Evolutionary conservation across 2,888 invertebrate species (phyloP).

Genomic region (Dexiosoma caninum): DNA sequence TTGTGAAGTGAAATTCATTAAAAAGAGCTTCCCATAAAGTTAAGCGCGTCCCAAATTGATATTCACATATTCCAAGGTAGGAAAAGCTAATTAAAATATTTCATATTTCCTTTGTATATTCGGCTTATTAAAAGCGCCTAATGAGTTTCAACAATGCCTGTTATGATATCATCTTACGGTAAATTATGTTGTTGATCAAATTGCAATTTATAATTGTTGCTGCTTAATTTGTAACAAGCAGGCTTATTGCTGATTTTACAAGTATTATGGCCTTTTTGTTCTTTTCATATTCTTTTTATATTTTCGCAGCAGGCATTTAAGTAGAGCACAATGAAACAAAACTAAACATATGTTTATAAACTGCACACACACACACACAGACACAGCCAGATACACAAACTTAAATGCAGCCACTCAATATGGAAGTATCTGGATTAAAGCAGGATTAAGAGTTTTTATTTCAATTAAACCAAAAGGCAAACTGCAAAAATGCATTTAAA

Average conservation of each 20-base stretch:
- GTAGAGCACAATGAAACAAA: conserved; percentile 39
- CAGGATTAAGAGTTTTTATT: conserved; percentile 46
- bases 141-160: too few species aligned
- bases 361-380: not conserved
- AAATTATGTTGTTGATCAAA: conserved; percentile 3
- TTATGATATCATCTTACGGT: too few species aligned
- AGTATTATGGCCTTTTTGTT: conserved; percentile 2
- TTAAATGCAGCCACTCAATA: not conserved
- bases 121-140: not conserved
- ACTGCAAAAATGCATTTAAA: conserved; percentile 13
- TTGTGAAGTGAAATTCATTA: too few species aligned
- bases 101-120: too few species aligned
- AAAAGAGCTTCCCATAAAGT: too few species aligned
- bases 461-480: conserved; percentile 54
- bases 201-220: conserved; percentile 39
- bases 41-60: too few species aligned
- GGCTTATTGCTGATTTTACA: conserved; percentile 4
- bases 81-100: too few species aligned
- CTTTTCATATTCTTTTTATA: conserved; percentile 14
- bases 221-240: conserved; percentile 41
- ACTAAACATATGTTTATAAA: conserved; percentile 45
- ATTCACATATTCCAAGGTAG: too few species aligned
- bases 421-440: conserved; percentile 13
- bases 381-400: too few species aligned
- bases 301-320: conserved; percentile 54